phyloP scores from a whole-genome alignment of 1,140 invertebrate species.

The Zeugodacus cucurbitae region DNA sequence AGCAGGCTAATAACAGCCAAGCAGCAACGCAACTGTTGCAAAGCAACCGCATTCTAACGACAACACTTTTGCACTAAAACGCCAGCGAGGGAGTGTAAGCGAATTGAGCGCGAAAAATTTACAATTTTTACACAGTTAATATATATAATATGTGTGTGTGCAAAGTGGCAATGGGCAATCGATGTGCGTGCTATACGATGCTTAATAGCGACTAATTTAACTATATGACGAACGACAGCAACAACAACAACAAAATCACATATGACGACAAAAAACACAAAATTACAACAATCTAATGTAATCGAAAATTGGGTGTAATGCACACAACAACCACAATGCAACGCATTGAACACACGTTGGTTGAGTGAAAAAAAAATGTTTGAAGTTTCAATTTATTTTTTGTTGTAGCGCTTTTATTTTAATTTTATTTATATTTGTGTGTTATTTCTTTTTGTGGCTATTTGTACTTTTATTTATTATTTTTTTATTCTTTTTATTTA shows the following conservation, averaged over 20 bases:
- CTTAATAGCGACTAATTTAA: not conserved
- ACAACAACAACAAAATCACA: not conserved
- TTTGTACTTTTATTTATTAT: not conserved
- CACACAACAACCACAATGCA: not conserved
- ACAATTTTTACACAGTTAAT: not conserved
- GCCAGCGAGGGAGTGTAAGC: not conserved
- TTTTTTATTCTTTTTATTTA: not conserved
- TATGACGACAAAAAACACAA: not conserved
- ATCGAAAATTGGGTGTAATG: slow-evolving; percentile 14
- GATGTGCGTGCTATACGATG: slow-evolving; percentile 20
- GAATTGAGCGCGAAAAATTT: not conserved
- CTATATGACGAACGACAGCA: not conserved
- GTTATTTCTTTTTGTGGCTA: not conserved
- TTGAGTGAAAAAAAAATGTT: not conserved
- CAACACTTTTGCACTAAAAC: slow-evolving; percentile 1
- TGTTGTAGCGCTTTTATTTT: not conserved
- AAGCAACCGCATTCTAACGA: slow-evolving; percentile 42
- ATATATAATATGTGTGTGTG: not conserved
- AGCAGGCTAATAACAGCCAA: not conserved
- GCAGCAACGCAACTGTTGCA: not conserved
- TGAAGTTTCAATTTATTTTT: not conserved
- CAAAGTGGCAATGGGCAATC: not conserved
- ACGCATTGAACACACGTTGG: not conserved
- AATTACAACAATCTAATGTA: not conserved
- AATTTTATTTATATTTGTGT: not conserved